Conservation (phyloP, 1,140 invertebrate species). For the Calosoma granatense region DNA sequence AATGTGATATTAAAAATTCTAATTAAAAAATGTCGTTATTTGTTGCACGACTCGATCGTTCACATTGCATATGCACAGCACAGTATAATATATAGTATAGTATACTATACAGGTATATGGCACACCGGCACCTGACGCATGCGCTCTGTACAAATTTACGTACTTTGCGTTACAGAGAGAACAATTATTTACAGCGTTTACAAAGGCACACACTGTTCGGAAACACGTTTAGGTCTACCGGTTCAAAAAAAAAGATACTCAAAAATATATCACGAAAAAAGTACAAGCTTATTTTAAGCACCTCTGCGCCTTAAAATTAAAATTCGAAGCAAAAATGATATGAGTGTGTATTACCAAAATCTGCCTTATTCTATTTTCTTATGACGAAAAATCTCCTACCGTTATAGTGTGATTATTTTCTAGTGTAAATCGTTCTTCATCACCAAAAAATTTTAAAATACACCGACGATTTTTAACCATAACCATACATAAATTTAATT, state of each 20-base stretch:
- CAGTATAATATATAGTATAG: too few species aligned
- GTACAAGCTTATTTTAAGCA: slow-evolving; percentile 63
- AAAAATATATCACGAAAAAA: slow-evolving; percentile 52
- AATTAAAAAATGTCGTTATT: slow-evolving; percentile 3
- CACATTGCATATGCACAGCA: not conserved
- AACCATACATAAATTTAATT: slow-evolving; percentile 34
- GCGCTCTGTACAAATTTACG: not conserved
- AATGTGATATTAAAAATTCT: slow-evolving; percentile 8
- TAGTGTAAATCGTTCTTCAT: slow-evolving; percentile 37
- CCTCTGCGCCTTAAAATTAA: slow-evolving; percentile 59
- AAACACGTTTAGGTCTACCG: slow-evolving; percentile 35
- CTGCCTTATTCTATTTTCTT: slow-evolving; percentile 58
- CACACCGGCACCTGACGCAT: not conserved
- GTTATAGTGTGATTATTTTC: slow-evolving; percentile 36
- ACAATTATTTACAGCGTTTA: slow-evolving; percentile 7
- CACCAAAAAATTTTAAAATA: slow-evolving; percentile 27
- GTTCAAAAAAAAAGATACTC: slow-evolving; percentile 30
- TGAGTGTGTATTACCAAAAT: slow-evolving; percentile 54
- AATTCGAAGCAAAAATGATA: slow-evolving; percentile 37
- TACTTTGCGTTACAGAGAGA: slow-evolving; percentile 5
- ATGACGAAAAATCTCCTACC: slow-evolving; percentile 40
- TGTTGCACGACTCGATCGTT: not conserved
- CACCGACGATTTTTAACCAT: slow-evolving; percentile 35
- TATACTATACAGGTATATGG: too few species aligned
- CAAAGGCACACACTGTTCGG: slow-evolving; percentile 30